phyloP scores from a whole-genome alignment of 2,113 vertebrate species.

The Heterochromis multidens region DNA sequence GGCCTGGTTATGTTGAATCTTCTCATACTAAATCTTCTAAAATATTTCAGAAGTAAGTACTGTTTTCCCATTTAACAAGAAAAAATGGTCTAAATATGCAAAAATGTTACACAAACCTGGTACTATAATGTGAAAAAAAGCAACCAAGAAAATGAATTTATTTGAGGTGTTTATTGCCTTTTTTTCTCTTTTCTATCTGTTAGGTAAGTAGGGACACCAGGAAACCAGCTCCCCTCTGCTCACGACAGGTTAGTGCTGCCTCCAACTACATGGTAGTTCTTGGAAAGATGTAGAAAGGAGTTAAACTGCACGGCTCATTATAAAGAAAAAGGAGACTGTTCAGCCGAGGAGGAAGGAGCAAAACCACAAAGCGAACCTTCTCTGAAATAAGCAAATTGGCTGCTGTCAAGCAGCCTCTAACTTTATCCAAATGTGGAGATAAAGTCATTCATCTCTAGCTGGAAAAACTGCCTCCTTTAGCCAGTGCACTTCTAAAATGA shows the following conservation, averaged over 20 bases:
- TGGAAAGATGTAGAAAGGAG: background rate
- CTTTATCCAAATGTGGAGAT: background rate
- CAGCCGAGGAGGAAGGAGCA: background rate
- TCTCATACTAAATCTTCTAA: no score
- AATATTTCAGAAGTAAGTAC: no score
- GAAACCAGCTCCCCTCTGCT: background rate
- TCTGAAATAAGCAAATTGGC: background rate
- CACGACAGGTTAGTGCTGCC: background rate
- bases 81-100: no score
- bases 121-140: no score
- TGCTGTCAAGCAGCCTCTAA: background rate
- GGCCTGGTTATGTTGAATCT: no score
- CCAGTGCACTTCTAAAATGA: background rate
- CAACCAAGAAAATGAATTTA: no score
- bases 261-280: background rate
- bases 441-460: background rate
- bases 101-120: no score
- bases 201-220: background rate
- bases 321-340: background rate
- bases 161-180: no score
- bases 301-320: accelerated
- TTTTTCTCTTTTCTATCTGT: no score
- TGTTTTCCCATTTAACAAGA: no score
- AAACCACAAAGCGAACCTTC: background rate
- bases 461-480: background rate